Evolutionary conservation across 2,888 invertebrate species (phyloP).

Genomic region (Nephrotoma guestfalica): DNA sequence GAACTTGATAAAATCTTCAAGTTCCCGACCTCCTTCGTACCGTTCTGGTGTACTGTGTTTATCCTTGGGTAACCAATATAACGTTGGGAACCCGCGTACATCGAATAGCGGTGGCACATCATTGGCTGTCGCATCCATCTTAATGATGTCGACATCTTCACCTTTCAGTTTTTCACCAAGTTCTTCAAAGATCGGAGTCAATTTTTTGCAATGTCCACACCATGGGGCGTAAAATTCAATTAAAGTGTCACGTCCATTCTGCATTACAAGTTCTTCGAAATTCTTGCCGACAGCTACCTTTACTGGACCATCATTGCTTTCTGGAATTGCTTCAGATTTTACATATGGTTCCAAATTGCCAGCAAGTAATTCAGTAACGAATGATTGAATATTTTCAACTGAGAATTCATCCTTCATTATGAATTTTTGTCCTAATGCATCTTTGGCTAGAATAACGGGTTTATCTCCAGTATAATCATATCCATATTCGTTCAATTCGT

Average conservation of each 20-base stretch:
- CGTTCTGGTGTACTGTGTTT: constrained; percentile 58
- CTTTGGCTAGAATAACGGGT: constrained; percentile 73
- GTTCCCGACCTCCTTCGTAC: constrained; percentile 87
- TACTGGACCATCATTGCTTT: constrained; percentile 65
- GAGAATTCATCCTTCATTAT: constrained; percentile 82
- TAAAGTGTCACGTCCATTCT: constrained; percentile 83
- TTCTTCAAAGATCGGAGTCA: constrained; percentile 88
- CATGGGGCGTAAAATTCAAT: constrained; percentile 99
- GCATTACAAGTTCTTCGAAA: constrained; percentile 85
- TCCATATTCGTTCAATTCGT: constrained; percentile 90
- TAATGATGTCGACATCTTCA: constrained; percentile 84
- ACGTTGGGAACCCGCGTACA: constrained; percentile 94
- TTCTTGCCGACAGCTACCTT: constrained; percentile 91
- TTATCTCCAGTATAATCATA: constrained; percentile 79
- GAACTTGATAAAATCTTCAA: constrained; percentile 89
- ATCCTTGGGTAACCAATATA: constrained; percentile 89
- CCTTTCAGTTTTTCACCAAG: constrained; percentile 74
- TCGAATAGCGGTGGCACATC: constrained; percentile 86
- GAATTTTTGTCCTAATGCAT: constrained; percentile 76
- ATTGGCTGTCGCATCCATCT: constrained; percentile 97
- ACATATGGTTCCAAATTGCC: constrained; percentile 80
- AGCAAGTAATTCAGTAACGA: constrained; percentile 67
- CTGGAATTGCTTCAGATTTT: constrained; percentile 90
- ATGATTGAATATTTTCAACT: constrained; percentile 68
- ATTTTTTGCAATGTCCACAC: constrained; percentile 97